Conservation (phyloP, 1,140 invertebrate genomes). For the Diuraphis noxia region DNA sequence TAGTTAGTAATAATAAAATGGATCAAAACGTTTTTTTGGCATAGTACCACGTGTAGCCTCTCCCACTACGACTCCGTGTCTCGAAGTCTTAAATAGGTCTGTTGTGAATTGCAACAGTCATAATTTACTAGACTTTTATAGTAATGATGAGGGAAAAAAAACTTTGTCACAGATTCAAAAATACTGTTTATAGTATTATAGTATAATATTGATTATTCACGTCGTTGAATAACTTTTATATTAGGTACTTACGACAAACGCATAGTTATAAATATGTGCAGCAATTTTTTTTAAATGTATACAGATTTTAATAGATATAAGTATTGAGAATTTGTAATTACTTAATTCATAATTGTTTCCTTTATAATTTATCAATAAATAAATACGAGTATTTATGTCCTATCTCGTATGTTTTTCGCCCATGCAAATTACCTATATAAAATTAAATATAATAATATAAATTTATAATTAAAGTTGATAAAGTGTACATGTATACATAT, state of each 20-base stretch:
- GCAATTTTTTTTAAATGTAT: too few relatives aligned
- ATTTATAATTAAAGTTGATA: too few relatives aligned
- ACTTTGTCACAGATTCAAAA: background rate
- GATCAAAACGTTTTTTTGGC: conserved; percentile 37
- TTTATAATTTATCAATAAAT: too few relatives aligned
- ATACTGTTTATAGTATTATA: background rate
- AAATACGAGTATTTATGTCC: background rate
- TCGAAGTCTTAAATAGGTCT: conserved; percentile 21
- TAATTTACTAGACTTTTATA: conserved; percentile 21
- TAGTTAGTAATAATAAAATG: conserved; percentile 26
- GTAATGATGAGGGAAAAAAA: background rate
- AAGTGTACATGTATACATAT: background rate
- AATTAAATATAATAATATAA: background rate
- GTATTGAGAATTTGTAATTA: too few relatives aligned
- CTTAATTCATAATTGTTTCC: too few relatives aligned
- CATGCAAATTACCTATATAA: background rate
- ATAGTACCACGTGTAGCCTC: background rate
- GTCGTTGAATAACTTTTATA: background rate
- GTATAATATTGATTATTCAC: background rate
- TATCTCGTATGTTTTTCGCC: background rate
- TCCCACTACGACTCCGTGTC: conserved; percentile 10
- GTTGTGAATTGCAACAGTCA: background rate
- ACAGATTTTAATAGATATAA: too few relatives aligned
- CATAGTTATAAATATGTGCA: background rate
- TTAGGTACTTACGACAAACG: background rate